Evolutionary conservation across 2,888 invertebrate genomes (phyloP), one percentile per base, ranked within the genome.

Genomic region (Polydrusus pterygomalis): DNA sequence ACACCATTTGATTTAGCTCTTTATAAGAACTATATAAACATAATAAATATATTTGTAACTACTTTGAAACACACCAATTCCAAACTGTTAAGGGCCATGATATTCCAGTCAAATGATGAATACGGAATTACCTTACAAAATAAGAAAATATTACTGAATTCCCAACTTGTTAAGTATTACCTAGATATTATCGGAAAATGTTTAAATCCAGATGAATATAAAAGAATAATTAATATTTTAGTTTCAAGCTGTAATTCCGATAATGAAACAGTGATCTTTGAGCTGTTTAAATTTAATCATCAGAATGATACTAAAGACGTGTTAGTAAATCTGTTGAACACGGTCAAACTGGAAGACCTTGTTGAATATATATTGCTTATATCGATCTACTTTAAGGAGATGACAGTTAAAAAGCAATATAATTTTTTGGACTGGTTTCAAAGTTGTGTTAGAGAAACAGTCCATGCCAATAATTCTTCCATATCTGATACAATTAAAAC

Each of bases 1-100:
- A 56, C 56, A 34, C 56, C 56, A 56, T 56, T 56, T 34, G 15
- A 56, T 9, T 15, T 56, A 9, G 56, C 56, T 15, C n/a, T 56
- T 5, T 15, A 0, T 56, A 56, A n/a, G n/a, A 56, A 56, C 9
- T 7, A 56, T 34, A 15, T 56, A 15, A 15, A 56, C 3, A 56
- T 56, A 34, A 13, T 56, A 15, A 9, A 56, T 30, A 3, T 34
- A 34, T 56, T 56, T 56, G 1, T 56, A 8, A 13, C n/a, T 15
- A 10, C 9, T 8, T 30, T 56, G n/a, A n/a, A n/a, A 34, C 30
- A 8, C 8, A 6, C 0, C 8, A 8, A 34, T 15, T 15, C 15
- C 0, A 56, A 1, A n/a, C 15, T 56, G 8, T 25, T 56, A n/a
- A 15, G 15, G 15, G 15, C 7, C 15, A 34, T 56, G 30, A 25